Conservation (phyloP, 2,113 vertebrate species). For the Ameiurus melas region DNA sequence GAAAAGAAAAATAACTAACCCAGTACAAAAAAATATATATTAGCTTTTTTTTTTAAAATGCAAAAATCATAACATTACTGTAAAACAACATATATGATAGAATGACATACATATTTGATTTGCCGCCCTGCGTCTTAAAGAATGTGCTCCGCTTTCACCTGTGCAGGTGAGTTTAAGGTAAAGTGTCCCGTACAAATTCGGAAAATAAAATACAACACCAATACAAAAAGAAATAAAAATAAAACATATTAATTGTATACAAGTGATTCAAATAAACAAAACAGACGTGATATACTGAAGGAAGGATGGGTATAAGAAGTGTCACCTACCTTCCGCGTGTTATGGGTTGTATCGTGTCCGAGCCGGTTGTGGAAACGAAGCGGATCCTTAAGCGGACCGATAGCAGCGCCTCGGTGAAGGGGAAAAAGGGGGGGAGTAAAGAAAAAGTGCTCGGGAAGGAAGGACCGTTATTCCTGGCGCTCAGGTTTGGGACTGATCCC, state of each 20-base stretch:
- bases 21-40: no score
- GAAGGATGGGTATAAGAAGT: conserved; percentile 28
- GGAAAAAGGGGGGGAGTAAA: background rate
- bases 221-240: no score
- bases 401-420: conserved; percentile 62
- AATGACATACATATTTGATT: background rate
- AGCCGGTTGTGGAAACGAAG: conserved; percentile 80
- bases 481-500: conserved; percentile 99
- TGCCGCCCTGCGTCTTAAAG: background rate
- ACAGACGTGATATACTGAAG: background rate
- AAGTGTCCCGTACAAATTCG: background rate
- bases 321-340: conserved; percentile 81
- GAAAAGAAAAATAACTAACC: no score
- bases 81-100: background rate
- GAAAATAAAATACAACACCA: background rate
- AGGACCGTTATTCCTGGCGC: conserved; percentile 98
- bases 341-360: conserved; percentile 76
- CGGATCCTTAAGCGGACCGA: conserved; percentile 88
- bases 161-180: conserved; percentile 79
- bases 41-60: background rate
- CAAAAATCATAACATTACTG: background rate
- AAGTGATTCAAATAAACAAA: conserved; percentile 11
- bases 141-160: conserved; percentile 74
- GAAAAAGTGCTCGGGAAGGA: conserved; percentile 85
- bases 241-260: background rate